These are phyloP conservation scores for Brachypteracias leptosomus DNA, from an alignment of 2,113 vertebrate species.

Conservation along the genomic window DNA sequence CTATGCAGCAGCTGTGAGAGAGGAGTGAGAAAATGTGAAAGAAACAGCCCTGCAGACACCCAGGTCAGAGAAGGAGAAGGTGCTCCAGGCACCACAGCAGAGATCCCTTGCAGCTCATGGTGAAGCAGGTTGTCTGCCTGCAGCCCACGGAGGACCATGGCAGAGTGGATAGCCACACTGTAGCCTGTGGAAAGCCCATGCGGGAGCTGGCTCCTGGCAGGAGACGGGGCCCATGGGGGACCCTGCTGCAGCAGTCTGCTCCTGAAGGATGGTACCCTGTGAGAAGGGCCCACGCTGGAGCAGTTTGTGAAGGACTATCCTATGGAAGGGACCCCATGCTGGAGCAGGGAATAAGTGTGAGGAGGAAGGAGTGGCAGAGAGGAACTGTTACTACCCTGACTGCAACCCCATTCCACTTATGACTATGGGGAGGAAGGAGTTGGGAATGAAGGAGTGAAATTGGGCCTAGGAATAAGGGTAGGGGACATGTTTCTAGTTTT, in stretches of 20 bases:
- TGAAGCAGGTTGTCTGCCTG: neutral
- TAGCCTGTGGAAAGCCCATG: fast-evolving
- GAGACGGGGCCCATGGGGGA: neutral
- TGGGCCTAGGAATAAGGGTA: neutral
- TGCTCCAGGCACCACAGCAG: fast-evolving
- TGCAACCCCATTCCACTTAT: neutral
- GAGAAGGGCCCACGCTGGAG: neutral
- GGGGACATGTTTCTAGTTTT: neutral
- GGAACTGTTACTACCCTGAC: neutral
- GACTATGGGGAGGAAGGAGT: neutral
- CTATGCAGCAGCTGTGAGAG: neutral
- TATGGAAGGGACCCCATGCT: neutral
- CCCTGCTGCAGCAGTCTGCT: neutral
- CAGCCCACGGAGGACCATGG: neutral
- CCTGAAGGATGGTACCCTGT: neutral
- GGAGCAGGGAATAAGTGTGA: neutral
- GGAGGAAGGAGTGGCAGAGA: neutral
- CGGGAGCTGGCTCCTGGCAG: neutral
- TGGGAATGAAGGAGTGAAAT: neutral
- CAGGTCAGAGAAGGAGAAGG: neutral
- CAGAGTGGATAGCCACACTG: neutral
- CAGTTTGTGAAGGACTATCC: neutral
- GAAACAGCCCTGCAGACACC: neutral
- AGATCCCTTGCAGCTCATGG: neutral
- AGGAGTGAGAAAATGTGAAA: neutral